A percentile compares a stretch with the other conserved stretches of the same genome.
Evolutionary conservation across 23 tunicate species (phyloP).

Genomic region (Halocynthia roretzi): DNA sequence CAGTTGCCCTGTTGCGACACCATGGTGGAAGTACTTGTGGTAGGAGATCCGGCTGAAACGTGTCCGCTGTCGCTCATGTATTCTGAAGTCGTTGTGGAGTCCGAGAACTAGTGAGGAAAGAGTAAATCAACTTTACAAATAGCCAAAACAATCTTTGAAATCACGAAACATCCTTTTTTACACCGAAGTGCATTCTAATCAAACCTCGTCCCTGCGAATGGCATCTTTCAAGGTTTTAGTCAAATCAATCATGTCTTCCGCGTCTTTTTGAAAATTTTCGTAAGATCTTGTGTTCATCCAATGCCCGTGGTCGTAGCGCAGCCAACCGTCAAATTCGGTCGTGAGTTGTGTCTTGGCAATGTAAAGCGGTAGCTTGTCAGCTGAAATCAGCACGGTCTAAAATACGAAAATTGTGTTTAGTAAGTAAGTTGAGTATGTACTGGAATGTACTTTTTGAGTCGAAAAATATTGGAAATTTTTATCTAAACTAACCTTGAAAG

Average conservation of each 20-base stretch:
- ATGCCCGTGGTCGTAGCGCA: constrained; percentile 58
- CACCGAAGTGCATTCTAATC: background rate
- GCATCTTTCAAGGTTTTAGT: background rate
- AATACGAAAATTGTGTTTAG: background rate
- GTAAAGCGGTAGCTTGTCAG: constrained; percentile 51
- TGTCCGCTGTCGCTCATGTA: constrained; percentile 72
- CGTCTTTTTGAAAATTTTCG: constrained; percentile 47
- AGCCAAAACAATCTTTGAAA: no score
- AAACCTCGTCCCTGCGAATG: constrained; percentile 8
- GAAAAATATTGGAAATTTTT: background rate
- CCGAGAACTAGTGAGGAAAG: no score
- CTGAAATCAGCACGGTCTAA: constrained; percentile 49
- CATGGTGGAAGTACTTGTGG: constrained; percentile 41
- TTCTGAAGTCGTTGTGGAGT: constrained; percentile 15
- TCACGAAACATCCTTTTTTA: no score
- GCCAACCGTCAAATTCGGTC: constrained; percentile 50
- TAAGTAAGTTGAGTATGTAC: background rate
- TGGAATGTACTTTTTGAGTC: no score
- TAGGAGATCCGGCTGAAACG: constrained; percentile 45
- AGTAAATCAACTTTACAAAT: no score
- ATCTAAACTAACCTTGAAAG: constrained; percentile 25
- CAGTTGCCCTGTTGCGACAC: constrained; percentile 4
- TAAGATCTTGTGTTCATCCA: constrained; percentile 55
- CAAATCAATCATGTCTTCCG: constrained; percentile 3
- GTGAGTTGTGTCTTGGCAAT: constrained; percentile 48